These are phyloP conservation scores for Agrypnia vestita DNA, from an alignment of 1,140 invertebrate genomes.

Conservation along the genomic window DNA sequence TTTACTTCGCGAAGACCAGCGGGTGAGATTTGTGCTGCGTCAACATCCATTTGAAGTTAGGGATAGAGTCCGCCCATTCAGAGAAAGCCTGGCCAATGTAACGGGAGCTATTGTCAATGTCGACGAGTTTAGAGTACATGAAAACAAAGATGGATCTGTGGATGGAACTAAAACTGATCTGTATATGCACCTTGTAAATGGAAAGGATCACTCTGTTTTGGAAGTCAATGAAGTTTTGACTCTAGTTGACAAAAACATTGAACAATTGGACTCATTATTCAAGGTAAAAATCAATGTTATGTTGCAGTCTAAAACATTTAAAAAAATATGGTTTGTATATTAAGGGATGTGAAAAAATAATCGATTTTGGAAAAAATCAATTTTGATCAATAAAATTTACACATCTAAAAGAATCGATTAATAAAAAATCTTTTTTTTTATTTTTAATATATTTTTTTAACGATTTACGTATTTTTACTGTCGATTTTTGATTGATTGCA, in stretches of 20 bases:
- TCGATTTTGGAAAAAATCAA: no score
- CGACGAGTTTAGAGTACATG: conserved; percentile 93
- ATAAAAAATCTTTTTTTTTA: no score
- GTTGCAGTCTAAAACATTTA: no score
- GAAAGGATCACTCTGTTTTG: conserved; percentile 91
- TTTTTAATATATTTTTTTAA: no score
- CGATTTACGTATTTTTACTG: no score
- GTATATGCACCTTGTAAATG: conserved; percentile 93
- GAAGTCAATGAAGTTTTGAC: conserved; percentile 89
- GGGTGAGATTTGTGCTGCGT: conserved; percentile 92
- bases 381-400: no score
- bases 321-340: no score
- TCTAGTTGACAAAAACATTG: conserved; percentile 92
- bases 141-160: conserved; percentile 92
- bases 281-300: conserved; percentile 79
- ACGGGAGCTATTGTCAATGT: conserved; percentile 94
- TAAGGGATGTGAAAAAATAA: no score
- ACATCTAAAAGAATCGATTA: no score
- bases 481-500: no score
- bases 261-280: conserved; percentile 89
- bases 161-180: conserved; percentile 96
- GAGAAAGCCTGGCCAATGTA: conserved; percentile 84
- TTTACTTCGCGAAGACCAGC: conserved; percentile 92
- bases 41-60: conserved; percentile 90
- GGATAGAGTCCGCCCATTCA: conserved; percentile 84